Evolutionary conservation across 1,140 invertebrate species (phyloP).

Genomic region (Temnothorax nylanderi): DNA sequence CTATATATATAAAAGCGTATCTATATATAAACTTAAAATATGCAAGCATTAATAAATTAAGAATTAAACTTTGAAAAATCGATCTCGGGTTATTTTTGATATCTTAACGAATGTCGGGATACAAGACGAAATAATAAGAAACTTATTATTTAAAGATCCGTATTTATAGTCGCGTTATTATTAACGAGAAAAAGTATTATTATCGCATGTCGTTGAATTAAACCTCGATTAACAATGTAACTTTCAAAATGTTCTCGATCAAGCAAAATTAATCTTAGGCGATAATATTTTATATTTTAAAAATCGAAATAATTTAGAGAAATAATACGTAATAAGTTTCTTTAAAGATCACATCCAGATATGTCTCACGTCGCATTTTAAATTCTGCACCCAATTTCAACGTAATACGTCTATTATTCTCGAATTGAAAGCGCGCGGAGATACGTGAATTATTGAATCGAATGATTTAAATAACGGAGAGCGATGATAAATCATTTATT

Average conservation of each 20-base stretch:
- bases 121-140: background rate
- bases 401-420: background rate
- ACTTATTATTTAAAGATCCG: background rate
- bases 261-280: background rate
- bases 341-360: background rate
- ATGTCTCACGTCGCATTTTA: background rate
- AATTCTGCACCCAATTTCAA: background rate
- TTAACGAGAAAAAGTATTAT: background rate
- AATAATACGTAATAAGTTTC: background rate
- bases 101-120: background rate
- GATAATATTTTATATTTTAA: background rate
- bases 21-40: background rate
- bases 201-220: background rate
- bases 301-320: background rate
- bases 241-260: background rate
- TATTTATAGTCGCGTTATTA: background rate
- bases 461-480: background rate
- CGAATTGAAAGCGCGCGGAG: background rate
- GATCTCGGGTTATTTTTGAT: background rate
- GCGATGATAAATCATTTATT: background rate
- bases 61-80: background rate
- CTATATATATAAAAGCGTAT: background rate
- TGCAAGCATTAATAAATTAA: background rate
- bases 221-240: background rate
- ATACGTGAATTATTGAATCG: background rate